Evolutionary conservation across 2,797 vertebrate species (phyloP).

Genomic region (Danio tinwini): DNA sequence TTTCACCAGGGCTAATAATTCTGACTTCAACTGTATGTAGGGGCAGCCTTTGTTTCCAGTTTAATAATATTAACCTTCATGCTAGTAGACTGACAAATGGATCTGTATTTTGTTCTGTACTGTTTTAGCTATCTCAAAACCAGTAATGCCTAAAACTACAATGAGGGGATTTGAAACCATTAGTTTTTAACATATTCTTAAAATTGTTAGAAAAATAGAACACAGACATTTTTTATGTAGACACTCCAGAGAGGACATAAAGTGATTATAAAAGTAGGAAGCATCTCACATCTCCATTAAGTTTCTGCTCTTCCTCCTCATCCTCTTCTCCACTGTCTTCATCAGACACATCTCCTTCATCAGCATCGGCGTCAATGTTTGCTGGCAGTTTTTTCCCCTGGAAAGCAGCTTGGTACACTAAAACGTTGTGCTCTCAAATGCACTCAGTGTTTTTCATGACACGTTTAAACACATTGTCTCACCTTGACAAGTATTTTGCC

Average conservation of each 20-base stretch:
- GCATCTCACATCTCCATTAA: conserved; percentile 80
- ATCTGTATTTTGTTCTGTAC: no score
- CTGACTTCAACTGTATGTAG: no score
- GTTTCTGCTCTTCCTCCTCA: conserved; percentile 85
- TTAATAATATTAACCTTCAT: no score
- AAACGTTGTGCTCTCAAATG: not conserved
- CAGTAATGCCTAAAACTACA: no score
- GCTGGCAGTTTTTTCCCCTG: conserved; percentile 83
- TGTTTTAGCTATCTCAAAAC: no score
- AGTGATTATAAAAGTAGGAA: not conserved
- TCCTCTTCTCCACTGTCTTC: conserved; percentile 94
- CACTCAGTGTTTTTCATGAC: not conserved
- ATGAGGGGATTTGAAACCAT: no score
- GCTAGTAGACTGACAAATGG: no score
- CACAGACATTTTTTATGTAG: not conserved
- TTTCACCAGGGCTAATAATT: no score
- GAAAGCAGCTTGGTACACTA: not conserved
- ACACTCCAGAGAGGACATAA: not conserved
- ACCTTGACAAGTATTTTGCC: conserved; percentile 96
- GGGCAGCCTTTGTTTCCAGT: no score
- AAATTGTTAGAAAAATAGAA: no score
- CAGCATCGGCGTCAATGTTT: conserved; percentile 87
- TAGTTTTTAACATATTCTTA: no score
- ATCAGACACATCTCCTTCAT: conserved; percentile 95
- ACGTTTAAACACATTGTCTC: not conserved